Base-by-base conservation (phyloP, 1,140 invertebrate species). In the Lamellibrachia luymesi region DNA sequence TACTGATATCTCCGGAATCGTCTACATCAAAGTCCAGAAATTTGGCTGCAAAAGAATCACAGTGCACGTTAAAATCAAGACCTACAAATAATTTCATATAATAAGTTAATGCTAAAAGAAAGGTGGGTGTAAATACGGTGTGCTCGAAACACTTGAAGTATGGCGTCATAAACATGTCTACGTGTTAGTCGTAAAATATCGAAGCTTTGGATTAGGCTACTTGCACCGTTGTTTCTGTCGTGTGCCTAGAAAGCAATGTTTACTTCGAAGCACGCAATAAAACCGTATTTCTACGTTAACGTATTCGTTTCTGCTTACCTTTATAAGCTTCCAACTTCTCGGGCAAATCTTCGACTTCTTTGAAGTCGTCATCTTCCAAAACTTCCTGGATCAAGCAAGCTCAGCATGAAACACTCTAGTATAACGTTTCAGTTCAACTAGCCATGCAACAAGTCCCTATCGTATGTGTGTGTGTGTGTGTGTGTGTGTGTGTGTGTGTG, bases 11-110 rank as follows among this genome's bases (percentile, higher is more conserved):
- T 2, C 95, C 95, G n/a, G 94, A 95, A 13, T 94, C 92, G 92
- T 95, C 94, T 10, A 94, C 92, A 90, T 95, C 95, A 94, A 94
- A 95, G 91, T 95, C 95, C 90, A 95, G 94, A 92, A 95, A 95
- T 91, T 95, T 94, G n/a, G 89, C 95, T 95, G 94, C 51, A 95
- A 90, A 94, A 94, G 90, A 52, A 93, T 38, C 52, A 56, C 6
- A 56, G 52, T 13, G 6, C 13, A 56, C 52, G 13, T 56, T 56
- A 56, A 56, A 56, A 56, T 56, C 52, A 56, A 56, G 6, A 56
- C 13, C 13, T 80, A 80, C 25, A 80, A 10, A 80, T 17, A 80
- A 6, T 0, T 80, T 10, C 0, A 22, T 80, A 80, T 10, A 6
- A 38, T 38, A 38, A 38, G 38, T 38, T 80, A 80, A 22, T 17